phyloP scores from a whole-genome alignment of 2,888 invertebrate species.

The Platycheirus rosarum region DNA sequence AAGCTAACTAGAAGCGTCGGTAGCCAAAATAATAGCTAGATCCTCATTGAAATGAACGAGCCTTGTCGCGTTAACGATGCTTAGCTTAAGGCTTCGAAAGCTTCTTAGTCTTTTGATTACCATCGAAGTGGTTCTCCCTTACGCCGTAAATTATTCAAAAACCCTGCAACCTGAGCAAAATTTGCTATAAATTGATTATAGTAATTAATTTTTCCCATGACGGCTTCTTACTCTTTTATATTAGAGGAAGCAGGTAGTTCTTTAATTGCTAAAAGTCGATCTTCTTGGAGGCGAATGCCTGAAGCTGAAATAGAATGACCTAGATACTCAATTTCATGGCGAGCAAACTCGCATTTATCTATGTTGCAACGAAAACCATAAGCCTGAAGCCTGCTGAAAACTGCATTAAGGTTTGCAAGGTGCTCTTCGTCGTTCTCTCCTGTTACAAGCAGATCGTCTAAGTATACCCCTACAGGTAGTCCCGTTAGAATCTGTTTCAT shows the following conservation, averaged over 20 bases:
- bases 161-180: no score
- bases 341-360: constrained; percentile 42
- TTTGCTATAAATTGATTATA: no score
- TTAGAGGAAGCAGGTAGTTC: constrained; percentile 21
- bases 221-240: no score
- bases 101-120: constrained; percentile 14
- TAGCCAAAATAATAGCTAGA: not conserved
- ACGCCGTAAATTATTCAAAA: no score
- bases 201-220: no score
- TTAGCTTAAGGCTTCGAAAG: not conserved
- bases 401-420: constrained; percentile 14
- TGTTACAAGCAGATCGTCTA: no score
- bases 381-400: constrained; percentile 26
- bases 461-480: no score
- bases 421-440: constrained; percentile 42
- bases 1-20: not conserved
- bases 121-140: constrained; percentile 18
- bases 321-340: no score
- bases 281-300: constrained; percentile 32
- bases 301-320: constrained; percentile 30
- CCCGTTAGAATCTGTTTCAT: no score
- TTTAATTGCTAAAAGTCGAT: constrained; percentile 29
- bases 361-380: constrained; percentile 38
- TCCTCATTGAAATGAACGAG: constrained; percentile 1
- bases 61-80: constrained; percentile 1